Evolutionary conservation across 2,113 vertebrate species (phyloP), one percentile per base, ranked within the genome.

Genomic region (Cygnus buccinator): DNA sequence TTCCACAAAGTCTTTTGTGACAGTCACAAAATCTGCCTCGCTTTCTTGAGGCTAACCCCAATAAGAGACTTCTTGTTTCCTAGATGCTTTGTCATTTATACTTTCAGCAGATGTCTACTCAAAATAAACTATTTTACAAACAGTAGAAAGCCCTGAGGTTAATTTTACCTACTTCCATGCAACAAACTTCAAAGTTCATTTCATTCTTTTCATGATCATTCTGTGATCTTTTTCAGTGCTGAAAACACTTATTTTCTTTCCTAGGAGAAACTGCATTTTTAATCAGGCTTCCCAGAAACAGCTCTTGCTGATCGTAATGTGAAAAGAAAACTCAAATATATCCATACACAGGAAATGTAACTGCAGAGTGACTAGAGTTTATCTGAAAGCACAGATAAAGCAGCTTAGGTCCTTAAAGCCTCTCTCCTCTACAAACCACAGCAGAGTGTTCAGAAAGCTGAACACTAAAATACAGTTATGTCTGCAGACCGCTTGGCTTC

Each of bases 201-300:
- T 81, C 21, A 57, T 84, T 92, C 94, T 79, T 93, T 89, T 65
- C 82, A 76, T 68, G 4, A 92, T 70, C 89, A 82, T 93, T 95
- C 82, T 68, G 70, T 89, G 85, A 80, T 90, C 92, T 93, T 86
- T 77, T 96, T 93, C 94, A 87, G 91, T 93, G 70, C 71, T 13
- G 8, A 65, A 88, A 94, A 84, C 59, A 73, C 84, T 97, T 83
- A 55, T 94, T 79, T 86, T 93, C 77, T 94, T 83, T 93, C 86
- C 76, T 89, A 70, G 12, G 79, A 97, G 74, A 63, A 95, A 92
- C 82, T 89, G 86, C 65, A 94, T 96, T 96, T 97, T 93, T 97
- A 95, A 86, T 96, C 95, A 96, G 79, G 65, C 82, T 90, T 91
- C 70, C 65, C 37, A 97, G 52, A 87, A 96, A 96, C 61, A 93